A percentile compares a stretch with the other conserved stretches of the same genome.
Evolutionary conservation across 2,113 vertebrate genomes (phyloP).

Genomic region (Scortum barcoo): DNA sequence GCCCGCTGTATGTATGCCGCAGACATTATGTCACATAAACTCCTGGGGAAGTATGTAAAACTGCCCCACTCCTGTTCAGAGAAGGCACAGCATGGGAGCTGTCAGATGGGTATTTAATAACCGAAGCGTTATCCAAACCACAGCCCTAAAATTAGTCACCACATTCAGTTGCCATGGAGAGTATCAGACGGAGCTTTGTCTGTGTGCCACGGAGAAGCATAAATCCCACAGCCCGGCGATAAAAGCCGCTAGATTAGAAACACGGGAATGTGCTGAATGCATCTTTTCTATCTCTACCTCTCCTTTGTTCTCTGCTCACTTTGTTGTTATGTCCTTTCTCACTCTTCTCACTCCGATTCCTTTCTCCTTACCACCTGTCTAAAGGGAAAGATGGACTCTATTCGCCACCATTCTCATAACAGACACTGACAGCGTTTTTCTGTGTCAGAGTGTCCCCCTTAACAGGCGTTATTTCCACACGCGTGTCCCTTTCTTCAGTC

Average conservation of each 20-base stretch:
- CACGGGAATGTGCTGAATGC: conserved; percentile 61
- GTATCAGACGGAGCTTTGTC: conserved; percentile 67
- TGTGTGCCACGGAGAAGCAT: conserved; percentile 66
- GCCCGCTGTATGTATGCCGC: not conserved
- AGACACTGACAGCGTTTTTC: conserved; percentile 23
- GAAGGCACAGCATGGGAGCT: conserved; percentile 40
- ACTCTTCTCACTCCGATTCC: conserved; percentile 41
- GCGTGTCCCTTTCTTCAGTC: conserved; percentile 7
- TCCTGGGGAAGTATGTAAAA: conserved; percentile 25
- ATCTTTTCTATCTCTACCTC: conserved; percentile 63
- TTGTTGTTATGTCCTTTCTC: conserved; percentile 54
- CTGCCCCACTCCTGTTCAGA: conserved; percentile 37
- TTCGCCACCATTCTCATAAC: conserved; percentile 17
- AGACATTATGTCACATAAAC: conserved; percentile 16
- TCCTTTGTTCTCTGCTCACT: conserved; percentile 61
- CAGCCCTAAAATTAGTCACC: conserved; percentile 71
- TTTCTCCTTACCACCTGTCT: conserved; percentile 41
- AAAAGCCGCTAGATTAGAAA: conserved; percentile 71
- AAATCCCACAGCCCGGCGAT: conserved; percentile 65
- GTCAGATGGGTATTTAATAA: conserved; percentile 68
- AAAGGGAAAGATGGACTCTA: conserved; percentile 51
- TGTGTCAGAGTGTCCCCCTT: conserved; percentile 31
- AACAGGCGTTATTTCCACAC: conserved; percentile 24
- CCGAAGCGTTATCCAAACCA: conserved; percentile 65
- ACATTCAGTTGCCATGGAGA: conserved; percentile 77